Evolutionary conservation across 1,140 invertebrate genomes (phyloP).

Genomic region (Lamellibrachia luymesi): DNA sequence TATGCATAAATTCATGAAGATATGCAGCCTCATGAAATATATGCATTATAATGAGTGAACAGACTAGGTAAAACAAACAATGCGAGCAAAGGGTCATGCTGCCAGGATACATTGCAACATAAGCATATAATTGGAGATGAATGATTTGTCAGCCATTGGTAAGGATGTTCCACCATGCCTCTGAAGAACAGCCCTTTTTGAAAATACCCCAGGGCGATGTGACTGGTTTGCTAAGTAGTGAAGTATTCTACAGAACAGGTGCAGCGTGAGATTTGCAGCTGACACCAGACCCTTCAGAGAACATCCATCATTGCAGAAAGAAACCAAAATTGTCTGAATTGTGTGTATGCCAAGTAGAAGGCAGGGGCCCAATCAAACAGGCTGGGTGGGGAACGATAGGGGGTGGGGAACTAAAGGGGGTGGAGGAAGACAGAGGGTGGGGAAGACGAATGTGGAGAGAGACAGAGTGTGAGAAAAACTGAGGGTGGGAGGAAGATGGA

Average conservation of each 20-base stretch:
- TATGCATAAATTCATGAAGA: conserved; percentile 1
- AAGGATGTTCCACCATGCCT: background rate
- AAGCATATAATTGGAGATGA: background rate
- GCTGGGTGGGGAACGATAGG: background rate
- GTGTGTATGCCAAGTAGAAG: background rate
- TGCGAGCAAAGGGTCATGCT: background rate
- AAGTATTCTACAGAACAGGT: background rate
- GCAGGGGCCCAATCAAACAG: background rate
- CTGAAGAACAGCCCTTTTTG: background rate
- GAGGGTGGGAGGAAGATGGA: background rate
- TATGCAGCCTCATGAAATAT: background rate
- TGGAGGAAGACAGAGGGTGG: background rate
- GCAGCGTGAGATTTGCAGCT: conserved; percentile 3
- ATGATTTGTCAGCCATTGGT: background rate
- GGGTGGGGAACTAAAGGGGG: too few relatives aligned
- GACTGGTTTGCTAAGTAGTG: background rate
- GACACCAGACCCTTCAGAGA: background rate
- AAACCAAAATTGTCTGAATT: background rate
- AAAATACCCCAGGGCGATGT: background rate
- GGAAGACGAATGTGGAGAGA: too few relatives aligned
- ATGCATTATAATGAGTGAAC: conserved; percentile 5
- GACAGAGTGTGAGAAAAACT: background rate
- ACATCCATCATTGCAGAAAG: background rate
- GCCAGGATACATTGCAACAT: background rate
- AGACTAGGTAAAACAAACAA: background rate